These are phyloP conservation scores for Lichenostomus cassidix DNA, from an alignment of 2,113 vertebrate species.

Conservation along the genomic window DNA sequence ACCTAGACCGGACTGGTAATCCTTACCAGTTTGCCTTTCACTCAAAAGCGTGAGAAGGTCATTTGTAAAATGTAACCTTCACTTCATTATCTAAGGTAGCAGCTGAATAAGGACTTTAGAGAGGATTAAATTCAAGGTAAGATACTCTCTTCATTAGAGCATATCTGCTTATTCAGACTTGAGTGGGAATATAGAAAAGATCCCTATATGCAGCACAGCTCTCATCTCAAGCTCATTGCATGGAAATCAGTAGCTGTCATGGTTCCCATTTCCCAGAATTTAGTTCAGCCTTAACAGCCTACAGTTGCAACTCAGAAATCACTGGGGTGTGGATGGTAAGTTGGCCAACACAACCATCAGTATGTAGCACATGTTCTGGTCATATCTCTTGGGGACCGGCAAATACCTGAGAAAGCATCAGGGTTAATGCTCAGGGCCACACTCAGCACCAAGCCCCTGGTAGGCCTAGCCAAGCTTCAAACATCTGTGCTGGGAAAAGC, in stretches of 20 bases:
- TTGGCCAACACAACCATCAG: not conserved
- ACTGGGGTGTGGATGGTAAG: not conserved
- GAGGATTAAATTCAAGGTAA: constrained; percentile 40
- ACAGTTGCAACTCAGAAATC: not conserved
- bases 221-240: not conserved
- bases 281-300: not conserved
- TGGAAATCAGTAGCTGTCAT: not conserved
- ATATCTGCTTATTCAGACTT: constrained; percentile 1
- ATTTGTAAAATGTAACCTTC: constrained; percentile 39
- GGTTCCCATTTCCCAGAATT: not conserved
- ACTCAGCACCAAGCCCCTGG: not conserved
- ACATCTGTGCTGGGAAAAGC: not conserved
- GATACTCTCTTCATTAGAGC: constrained; percentile 25
- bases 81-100: constrained; percentile 50
- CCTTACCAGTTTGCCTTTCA: not conserved
- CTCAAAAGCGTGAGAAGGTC: constrained; percentile 11
- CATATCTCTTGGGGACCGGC: not conserved
- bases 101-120: constrained; percentile 37
- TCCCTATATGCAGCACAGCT: not conserved
- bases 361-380: not conserved
- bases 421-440: not conserved
- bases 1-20: constrained; percentile 9
- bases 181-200: not conserved
- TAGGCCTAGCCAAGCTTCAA: not conserved
- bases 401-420: not conserved